Percentiles rank a stretch among this genome's conserved stretches.
These are phyloP conservation scores for Ips nitidus DNA, from an alignment of 1,140 invertebrate species.

Conservation along the genomic window DNA sequence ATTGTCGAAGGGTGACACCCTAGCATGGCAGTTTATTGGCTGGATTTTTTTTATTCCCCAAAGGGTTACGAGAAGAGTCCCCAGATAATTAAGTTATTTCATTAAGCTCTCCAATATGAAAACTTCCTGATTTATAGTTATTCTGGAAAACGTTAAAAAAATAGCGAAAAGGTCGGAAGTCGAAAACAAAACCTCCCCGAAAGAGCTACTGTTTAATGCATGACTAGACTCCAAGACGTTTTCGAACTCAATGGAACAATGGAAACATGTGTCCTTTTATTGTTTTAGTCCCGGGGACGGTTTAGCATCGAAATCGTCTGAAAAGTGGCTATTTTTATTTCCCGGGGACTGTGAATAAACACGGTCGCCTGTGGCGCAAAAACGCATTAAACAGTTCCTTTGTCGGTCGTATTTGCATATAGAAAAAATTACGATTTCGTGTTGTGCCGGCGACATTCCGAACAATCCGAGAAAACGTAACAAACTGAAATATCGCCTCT, in stretches of 20 bases:
- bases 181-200: slow-evolving; percentile 12
- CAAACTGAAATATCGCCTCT: slow-evolving; percentile 2
- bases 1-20: background rate
- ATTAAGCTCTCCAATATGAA: background rate
- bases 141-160: background rate
- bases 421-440: background rate
- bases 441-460: background rate
- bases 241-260: slow-evolving; percentile 25
- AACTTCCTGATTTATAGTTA: background rate
- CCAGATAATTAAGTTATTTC: background rate
- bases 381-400: background rate
- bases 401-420: background rate
- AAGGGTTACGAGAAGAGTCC: background rate
- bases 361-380: background rate
- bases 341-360: background rate
- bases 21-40: background rate
- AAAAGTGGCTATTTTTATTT: slow-evolving; percentile 20
- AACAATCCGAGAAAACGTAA: slow-evolving; percentile 2
- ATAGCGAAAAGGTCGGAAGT: slow-evolving; percentile 7
- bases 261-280: slow-evolving; percentile 33
- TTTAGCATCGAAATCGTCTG: slow-evolving; percentile 26
- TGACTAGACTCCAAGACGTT: slow-evolving; percentile 22
- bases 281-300: slow-evolving; percentile 25
- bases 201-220: slow-evolving; percentile 27
- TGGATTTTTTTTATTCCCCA: background rate